A percentile compares a stretch with the other conserved stretches of the same genome.
These are phyloP conservation scores for Osmerus eperlanus DNA, from an alignment of 2,113 vertebrate genomes.

Conservation along the genomic window DNA sequence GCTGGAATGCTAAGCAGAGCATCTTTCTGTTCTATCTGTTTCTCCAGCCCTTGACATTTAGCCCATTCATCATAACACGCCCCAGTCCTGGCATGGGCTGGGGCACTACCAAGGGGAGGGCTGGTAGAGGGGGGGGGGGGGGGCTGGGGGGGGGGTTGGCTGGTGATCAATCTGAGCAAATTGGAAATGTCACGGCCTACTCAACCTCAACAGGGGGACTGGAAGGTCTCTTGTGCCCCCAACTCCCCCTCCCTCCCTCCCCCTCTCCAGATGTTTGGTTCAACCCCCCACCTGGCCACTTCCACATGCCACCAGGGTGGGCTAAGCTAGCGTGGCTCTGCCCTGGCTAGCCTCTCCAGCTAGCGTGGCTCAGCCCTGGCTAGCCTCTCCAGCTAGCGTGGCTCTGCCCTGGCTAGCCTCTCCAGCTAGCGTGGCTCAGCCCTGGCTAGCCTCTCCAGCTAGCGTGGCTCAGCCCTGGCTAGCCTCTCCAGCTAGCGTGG, in stretches of 20 bases:
- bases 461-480: neutral
- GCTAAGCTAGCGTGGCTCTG: neutral
- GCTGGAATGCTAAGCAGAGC: slow-evolving; percentile 50
- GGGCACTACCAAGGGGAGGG: slow-evolving; percentile 43
- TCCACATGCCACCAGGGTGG: slow-evolving; percentile 15
- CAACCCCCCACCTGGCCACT: slow-evolving; percentile 27
- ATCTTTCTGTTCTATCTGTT: slow-evolving; percentile 54
- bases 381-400: neutral
- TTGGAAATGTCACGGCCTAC: slow-evolving; percentile 75
- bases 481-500: neutral
- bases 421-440: neutral
- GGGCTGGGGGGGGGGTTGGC: slow-evolving; percentile 57
- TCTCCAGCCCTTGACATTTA: slow-evolving; percentile 69
- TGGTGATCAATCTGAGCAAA: slow-evolving; percentile 73
- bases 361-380: neutral
- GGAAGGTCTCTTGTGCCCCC: slow-evolving; percentile 63
- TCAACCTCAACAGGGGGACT: slow-evolving; percentile 65
- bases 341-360: neutral
- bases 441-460: neutral
- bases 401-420: no score
- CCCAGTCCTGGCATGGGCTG: slow-evolving; percentile 54
- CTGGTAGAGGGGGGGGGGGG: slow-evolving; percentile 22
- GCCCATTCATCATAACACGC: slow-evolving; percentile 68
- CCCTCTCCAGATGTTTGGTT: slow-evolving; percentile 62
- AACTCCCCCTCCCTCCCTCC: slow-evolving; percentile 26